Evolutionary conservation across 2,888 invertebrate species (phyloP).

Genomic region (Leucophenga montana): DNA sequence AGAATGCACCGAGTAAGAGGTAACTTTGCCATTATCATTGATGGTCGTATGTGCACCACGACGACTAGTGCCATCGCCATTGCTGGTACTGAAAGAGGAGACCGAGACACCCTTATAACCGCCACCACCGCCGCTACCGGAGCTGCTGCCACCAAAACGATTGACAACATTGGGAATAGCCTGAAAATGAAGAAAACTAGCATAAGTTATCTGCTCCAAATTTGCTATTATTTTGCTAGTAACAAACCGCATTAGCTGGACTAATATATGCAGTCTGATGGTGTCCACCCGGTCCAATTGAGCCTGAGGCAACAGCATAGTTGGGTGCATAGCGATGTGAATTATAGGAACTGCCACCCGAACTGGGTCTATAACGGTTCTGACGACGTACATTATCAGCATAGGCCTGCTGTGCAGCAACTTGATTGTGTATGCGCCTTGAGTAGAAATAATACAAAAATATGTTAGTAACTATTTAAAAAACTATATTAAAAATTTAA

Average conservation of each 20-base stretch:
- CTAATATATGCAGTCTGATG: constrained; percentile 77
- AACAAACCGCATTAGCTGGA: constrained; percentile 78
- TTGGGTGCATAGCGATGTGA: constrained; percentile 66
- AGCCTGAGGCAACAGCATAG: constrained; percentile 76
- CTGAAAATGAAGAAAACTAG: constrained; percentile 45
- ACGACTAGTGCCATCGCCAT: constrained; percentile 76
- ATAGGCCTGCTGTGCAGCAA: constrained; percentile 63
- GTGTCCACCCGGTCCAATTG: constrained; percentile 75
- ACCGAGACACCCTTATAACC: constrained; percentile 77
- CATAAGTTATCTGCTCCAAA: neutral
- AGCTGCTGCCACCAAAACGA: constrained; percentile 51
- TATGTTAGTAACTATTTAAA: too few species aligned
- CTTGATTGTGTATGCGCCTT: constrained; percentile 65
- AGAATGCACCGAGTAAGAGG: constrained; percentile 74
- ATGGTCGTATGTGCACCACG: constrained; percentile 79
- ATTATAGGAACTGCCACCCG: constrained; percentile 41
- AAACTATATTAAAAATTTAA: too few species aligned
- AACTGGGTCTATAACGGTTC: constrained; percentile 43
- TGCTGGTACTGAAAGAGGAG: constrained; percentile 78
- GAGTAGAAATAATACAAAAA: neutral
- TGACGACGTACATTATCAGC: constrained; percentile 56
- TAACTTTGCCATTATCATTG: constrained; percentile 83
- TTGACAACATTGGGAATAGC: constrained; percentile 65
- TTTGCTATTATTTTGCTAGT: neutral
- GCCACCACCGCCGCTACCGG: constrained; percentile 56